Percentiles rank a stretch among this genome's conserved stretches.
Evolutionary conservation across 2,797 vertebrate species (phyloP).

Genomic region (Hoplostethus atlanticus): DNA sequence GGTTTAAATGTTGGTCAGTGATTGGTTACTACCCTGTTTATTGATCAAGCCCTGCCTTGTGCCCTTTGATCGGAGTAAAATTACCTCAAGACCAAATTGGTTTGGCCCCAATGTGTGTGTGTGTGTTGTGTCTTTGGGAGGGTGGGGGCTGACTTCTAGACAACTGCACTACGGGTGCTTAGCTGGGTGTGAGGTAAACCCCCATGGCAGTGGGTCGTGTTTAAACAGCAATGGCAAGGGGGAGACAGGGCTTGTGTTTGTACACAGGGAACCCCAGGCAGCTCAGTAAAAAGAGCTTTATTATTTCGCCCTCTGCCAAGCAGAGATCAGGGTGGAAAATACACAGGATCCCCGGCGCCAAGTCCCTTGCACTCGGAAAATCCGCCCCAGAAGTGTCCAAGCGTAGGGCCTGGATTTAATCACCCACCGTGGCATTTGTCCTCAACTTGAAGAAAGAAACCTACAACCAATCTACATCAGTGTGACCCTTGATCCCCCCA

Average conservation of each 20-base stretch:
- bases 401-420: conserved; percentile 80
- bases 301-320: conserved; percentile 82
- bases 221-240: conserved; percentile 60
- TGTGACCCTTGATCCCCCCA: conserved; percentile 49
- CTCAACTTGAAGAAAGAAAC: conserved; percentile 58
- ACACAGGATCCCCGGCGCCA: conserved; percentile 80
- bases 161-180: conserved; percentile 57
- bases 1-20: conserved; percentile 51
- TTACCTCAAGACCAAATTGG: conserved; percentile 56
- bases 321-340: conserved; percentile 80
- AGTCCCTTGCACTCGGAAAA: conserved; percentile 80
- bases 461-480: conserved; percentile 62
- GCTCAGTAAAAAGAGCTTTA: conserved; percentile 79
- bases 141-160: conserved; percentile 44
- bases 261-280: conserved; percentile 79
- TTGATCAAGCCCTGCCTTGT: conserved; percentile 51
- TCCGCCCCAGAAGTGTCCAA: conserved; percentile 77
- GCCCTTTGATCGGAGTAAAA: conserved; percentile 42
- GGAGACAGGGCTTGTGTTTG: conserved; percentile 67
- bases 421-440: conserved; percentile 71
- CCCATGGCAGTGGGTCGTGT: conserved; percentile 56
- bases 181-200: conserved; percentile 60
- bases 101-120: conserved; percentile 29
- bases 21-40: conserved; percentile 23
- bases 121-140: conserved; percentile 11